A percentile compares a stretch with the other conserved stretches of the same genome.
phyloP scores from a whole-genome alignment of 2,888 invertebrate species.

The Sipunculus nudus region DNA sequence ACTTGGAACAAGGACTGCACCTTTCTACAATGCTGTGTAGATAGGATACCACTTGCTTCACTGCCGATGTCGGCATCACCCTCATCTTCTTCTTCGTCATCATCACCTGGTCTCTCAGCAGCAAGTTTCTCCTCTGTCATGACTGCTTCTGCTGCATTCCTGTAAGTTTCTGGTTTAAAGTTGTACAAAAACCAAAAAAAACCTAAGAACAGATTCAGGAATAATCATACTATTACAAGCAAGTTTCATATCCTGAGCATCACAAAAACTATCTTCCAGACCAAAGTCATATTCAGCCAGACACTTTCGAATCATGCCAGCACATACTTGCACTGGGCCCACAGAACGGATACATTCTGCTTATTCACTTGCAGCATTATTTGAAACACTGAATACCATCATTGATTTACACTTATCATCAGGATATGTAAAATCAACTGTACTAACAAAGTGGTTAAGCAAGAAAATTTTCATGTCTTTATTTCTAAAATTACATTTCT shows the following conservation, averaged over 20 bases:
- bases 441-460: background rate
- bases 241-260: conserved; percentile 9
- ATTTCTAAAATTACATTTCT: too few relatives aligned
- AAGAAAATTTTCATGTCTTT: background rate
- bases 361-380: too few relatives aligned
- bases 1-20: too few relatives aligned
- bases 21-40: too few relatives aligned
- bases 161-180: conserved; percentile 10
- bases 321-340: background rate
- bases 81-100: background rate
- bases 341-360: background rate
- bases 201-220: background rate
- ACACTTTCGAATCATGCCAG: background rate
- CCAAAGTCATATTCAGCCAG: conserved; percentile 5
- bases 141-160: conserved; percentile 3
- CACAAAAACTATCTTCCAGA: conserved; percentile 11
- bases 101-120: background rate
- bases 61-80: background rate
- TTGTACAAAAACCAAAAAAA: conserved; percentile 9
- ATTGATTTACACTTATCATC: background rate
- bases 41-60: background rate
- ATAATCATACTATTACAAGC: conserved; percentile 11
- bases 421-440: background rate
- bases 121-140: background rate
- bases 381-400: background rate